A percentile compares a stretch with the other conserved stretches of the same genome.
Conservation (phyloP, 1,140 invertebrate species). For the Liolophura sinensis region DNA sequence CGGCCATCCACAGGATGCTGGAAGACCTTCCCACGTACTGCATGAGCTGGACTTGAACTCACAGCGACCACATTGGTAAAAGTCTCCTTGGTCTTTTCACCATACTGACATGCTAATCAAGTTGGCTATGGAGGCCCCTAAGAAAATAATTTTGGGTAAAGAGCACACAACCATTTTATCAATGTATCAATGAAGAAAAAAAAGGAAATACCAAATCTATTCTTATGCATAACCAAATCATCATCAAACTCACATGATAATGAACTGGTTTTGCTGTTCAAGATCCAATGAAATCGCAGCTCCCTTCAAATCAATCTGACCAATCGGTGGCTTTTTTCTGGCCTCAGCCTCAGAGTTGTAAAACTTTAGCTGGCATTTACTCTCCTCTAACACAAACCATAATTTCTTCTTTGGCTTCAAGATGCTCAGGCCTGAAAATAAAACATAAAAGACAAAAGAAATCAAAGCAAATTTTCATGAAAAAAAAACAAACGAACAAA, state of each 20-base stretch:
- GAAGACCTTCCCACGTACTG: no score
- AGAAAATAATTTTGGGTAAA: no score
- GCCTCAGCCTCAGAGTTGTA: constrained; percentile 47
- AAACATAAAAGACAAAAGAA: constrained; percentile 1
- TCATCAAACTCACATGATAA: constrained; percentile 51
- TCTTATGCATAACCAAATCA: not conserved
- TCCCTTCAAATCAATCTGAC: constrained; percentile 44
- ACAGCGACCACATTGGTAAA: no score
- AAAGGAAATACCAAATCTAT: no score
- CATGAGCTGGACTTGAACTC: no score
- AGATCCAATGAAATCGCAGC: constrained; percentile 56
- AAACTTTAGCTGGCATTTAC: constrained; percentile 46
- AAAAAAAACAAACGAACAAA: no score
- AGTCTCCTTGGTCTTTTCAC: no score
- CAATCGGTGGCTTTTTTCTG: constrained; percentile 35
- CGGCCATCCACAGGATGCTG: no score
- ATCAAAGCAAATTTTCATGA: not conserved
- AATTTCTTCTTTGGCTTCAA: constrained; percentile 46
- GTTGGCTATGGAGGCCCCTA: no score
- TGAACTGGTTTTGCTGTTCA: constrained; percentile 56
- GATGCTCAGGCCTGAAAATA: constrained; percentile 48
- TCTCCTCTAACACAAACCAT: constrained; percentile 58
- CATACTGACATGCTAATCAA: no score
- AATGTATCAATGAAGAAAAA: no score
- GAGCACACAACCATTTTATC: no score